Percentiles rank a stretch among this genome's conserved stretches.
Conservation (phyloP, 2,797 vertebrate species). For the Adrianichthys oophorus region DNA sequence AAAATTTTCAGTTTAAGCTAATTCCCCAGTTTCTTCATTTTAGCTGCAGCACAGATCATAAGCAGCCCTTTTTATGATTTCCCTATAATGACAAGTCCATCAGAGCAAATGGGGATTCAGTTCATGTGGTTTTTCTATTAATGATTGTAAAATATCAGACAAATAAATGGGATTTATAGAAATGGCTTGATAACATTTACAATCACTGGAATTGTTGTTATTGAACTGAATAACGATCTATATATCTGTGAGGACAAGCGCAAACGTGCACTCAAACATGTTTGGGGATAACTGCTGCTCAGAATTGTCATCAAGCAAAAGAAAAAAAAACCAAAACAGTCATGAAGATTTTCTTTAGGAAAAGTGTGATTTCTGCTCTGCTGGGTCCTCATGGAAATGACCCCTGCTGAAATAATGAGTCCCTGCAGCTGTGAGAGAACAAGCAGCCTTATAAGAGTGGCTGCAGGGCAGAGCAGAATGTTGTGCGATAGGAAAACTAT, state of each 20-base stretch:
- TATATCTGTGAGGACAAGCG: too few relatives aligned
- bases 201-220: too few relatives aligned
- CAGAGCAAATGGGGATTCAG: slow-evolving; percentile 7
- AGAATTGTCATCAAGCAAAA: too few relatives aligned
- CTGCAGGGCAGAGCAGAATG: slow-evolving; percentile 27
- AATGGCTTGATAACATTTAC: too few relatives aligned
- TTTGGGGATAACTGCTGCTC: too few relatives aligned
- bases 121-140: slow-evolving; percentile 4
- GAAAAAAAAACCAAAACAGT: not conserved
- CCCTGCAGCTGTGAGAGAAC: slow-evolving; percentile 6
- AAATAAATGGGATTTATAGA: slow-evolving; percentile 10
- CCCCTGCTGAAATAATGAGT: slow-evolving; percentile 2
- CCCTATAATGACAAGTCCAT: slow-evolving; percentile 1
- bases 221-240: too few relatives aligned
- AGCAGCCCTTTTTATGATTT: slow-evolving; percentile 14
- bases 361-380: not conserved
- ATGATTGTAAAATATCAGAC: not conserved
- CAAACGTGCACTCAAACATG: too few relatives aligned
- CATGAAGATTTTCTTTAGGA: not conserved
- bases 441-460: slow-evolving; percentile 19
- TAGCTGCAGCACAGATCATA: slow-evolving; percentile 7
- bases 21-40: not conserved
- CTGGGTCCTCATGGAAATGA: slow-evolving; percentile 4
- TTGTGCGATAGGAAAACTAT: slow-evolving; percentile 30
- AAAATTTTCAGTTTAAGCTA: not conserved